Evolutionary conservation across 1,140 invertebrate genomes (phyloP), one percentile per base, ranked within the genome.

Genomic region (Pseudomyrmex cubaensis): DNA sequence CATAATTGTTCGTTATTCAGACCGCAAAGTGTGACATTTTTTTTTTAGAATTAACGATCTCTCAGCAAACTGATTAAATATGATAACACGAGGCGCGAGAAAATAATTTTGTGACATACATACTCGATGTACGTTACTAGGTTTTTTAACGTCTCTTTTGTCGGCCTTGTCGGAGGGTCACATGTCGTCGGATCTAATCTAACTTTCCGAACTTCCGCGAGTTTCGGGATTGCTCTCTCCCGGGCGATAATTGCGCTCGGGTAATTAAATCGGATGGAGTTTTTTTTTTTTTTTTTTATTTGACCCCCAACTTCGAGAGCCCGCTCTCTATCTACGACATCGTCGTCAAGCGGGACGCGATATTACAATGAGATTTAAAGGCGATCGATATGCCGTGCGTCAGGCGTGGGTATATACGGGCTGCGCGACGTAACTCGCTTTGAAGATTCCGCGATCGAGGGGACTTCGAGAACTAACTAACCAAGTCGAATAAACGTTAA

Each of bases 331-430:
- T 82, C 57, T 48, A 82, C 46, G 50, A 69, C n/a, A 17, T 76
- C 22, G 73, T 76, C 22, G 73, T 69, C 17, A 48, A 87, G 54
- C 35, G 77, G 70, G 50, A 77, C 50, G 56, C 73, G 76, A 88
- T 87, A 85, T 86, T 75, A 50, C 87, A 86, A 88, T 82, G 77
- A 73, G 77, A 87, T 89, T 84, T 86, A 82, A 84, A 59, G 1
- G 57, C 76, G 87, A 87, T 88, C 87, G 83, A 88, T 88, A 88
- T 78, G 72, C 7, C 59, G 63, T 59, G 20, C 54, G 48, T 52
- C 57, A 67, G 76, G 67, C 17, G 54, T 54, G 25, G 25, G 5
- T 35, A 35, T 35, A 35, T 35, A 48, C 63, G 52, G 44, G 25
- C 22, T 57, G 48, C 50, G 35, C 70, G 70, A 46, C 35, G 35